Evolutionary conservation across 2,113 vertebrate species (phyloP), one percentile per base, ranked within the genome.

Genomic region (Pterocles gutturalis): DNA sequence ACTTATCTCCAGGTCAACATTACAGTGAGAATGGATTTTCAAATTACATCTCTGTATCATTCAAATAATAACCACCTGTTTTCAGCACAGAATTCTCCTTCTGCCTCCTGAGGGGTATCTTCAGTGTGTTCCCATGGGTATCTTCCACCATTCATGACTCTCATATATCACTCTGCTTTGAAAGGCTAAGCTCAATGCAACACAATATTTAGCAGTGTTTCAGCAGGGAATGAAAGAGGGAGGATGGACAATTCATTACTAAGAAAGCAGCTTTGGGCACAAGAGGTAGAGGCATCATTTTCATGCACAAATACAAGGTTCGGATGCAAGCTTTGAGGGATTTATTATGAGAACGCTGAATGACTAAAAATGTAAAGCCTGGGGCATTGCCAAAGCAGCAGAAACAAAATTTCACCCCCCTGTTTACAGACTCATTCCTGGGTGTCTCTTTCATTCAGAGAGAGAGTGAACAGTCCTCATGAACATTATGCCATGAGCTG

Each of bases 221-320:
- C 83, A 82, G 25, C 34, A 57, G 24, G 29, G 72, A 96, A 83
- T 58, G 57, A 71, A 96, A 94, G 67, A 80, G 8, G 51, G 24
- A 93, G 78, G 46, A 57, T 25, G 69, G 80, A 94, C 75, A 93
- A 87, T 65, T 75, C 79, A 75, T 93, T 85, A 48, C 14, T 86
- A 76, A 85, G 66, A 36, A 77, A 64, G 34, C 31, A 84, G 34
- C 66, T 87, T 78, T 85, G n/a, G 82, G 36, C 38, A 71, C 45
- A 94, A 95, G 85, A 34, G 66, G 43, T 4, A 84, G 58, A 90
- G 49, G 34, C 71, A 45, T 87, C 54, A 31, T 91, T 95, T 87
- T 91, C 61, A 65, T 48, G 46, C 38, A 79, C 45, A 77, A 84
- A 96, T 83, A 60, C 33, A 67, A 83, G 58, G 46, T 46, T 96